These are phyloP conservation scores for Coregonus suidteri DNA, from an alignment of 2,797 vertebrate species.

Conservation along the genomic window DNA sequence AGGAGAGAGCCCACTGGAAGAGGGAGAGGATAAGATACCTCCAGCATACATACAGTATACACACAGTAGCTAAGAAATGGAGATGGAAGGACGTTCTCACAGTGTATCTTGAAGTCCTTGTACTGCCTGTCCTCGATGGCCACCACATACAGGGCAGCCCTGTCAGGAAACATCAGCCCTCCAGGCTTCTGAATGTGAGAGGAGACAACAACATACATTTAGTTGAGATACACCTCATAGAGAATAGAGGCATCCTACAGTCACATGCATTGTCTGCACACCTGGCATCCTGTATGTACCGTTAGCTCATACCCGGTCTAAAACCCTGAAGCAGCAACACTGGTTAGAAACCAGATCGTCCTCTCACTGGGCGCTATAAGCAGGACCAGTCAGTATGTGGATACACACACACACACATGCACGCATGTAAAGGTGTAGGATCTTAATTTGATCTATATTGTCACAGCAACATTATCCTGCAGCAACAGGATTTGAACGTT, in stretches of 20 bases:
- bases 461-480: too few relatives aligned
- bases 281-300: not conserved
- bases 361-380: too few relatives aligned
- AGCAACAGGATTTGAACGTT: too few relatives aligned
- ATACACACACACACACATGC: not conserved
- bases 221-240: not conserved
- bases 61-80: not conserved
- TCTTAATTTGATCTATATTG: too few relatives aligned
- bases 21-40: conserved; percentile 30
- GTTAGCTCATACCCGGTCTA: not conserved
- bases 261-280: conserved; percentile 25
- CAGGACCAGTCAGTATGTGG: not conserved
- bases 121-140: conserved; percentile 98
- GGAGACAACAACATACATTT: conserved; percentile 16
- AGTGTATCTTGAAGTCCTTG: conserved; percentile 99
- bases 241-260: conserved; percentile 11
- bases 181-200: conserved; percentile 91
- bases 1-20: conserved; percentile 38
- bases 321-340: not conserved
- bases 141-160: conserved; percentile 91
- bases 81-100: conserved; percentile 76
- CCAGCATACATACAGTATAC: conserved; percentile 30
- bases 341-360: not conserved
- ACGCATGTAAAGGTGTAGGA: too few relatives aligned
- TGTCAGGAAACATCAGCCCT: conserved; percentile 98